Evolutionary conservation across 2,888 invertebrate genomes (phyloP), one percentile per base, ranked within the genome.

Genomic region (Calephelis perditalis): DNA sequence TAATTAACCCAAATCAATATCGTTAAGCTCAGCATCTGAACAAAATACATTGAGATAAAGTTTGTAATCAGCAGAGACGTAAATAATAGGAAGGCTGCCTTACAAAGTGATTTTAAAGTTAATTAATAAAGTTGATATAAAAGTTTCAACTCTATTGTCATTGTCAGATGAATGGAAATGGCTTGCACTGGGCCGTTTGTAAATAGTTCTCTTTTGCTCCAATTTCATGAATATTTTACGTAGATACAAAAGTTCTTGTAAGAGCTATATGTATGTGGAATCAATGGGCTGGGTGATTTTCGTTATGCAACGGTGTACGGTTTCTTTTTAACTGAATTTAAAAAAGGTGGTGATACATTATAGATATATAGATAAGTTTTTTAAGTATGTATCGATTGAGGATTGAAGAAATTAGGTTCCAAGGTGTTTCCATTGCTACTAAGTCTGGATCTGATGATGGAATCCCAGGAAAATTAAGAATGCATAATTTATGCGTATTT

Each of bases 21-120:
- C 10, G 26, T 49, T 49, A 35, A 49, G 11, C 49, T 15, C 26
- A 8, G 35, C 10, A 49, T 49, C 49, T 49, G 49, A 49, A 49
- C 15, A 26, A 49, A 49, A 49, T 49, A 49, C 49, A 49, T 40
- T 40, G 49, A 35, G 49, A 49, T 49, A 49, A 49, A 49, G 49
- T 49, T 49, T 35, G 35, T 49, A 49, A 35, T 49, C 49, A 49
- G 26, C 49, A 49, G 49, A 49, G 49, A 49, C 49, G 49, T 49
- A 49, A 49, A 49, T 49, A 35, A 49, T 49, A 49, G 49, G 49
- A 52, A 52, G 49, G 49, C 49, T 26, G 49, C 49, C 35, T 52
- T 52, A 52, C 49, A 52, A 52, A 52, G 49, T 52, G 49, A 35
- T 52, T 52, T 52, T 52, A 52, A 52, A 52, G 49, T 52, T 52